Evolutionary conservation across 2,113 vertebrate genomes (phyloP), one percentile per base, ranked within the genome.

Genomic region (Rhadina sibilatrix): DNA sequence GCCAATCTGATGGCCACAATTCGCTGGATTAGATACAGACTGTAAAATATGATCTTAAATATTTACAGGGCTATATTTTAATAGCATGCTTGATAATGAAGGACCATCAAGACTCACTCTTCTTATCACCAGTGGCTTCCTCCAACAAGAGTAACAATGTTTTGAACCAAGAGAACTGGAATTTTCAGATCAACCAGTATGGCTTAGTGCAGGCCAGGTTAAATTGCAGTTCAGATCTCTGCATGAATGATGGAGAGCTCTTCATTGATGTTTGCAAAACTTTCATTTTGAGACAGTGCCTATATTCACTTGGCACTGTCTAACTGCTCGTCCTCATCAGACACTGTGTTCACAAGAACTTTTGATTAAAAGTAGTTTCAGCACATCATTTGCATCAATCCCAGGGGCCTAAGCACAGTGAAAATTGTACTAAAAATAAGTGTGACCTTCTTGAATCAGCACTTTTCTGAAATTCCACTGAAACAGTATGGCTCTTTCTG

Each of bases 321-420:
- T 82, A 52, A 38, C 47, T 56, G 8, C 42, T 81, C 4, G 2
- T 57, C 84, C 90, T 87, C 75, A 71, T 95, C 77, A 82, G 33
- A 46, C 47, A 17, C 35, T 54, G 33, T 0, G 0, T 70, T 92
- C 77, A 61, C 49, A 87, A 68, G 46, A 57, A 63, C 21, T 90
- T 95, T 64, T 71, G 59, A 76, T 90, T 90, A 90, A 71, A 93
- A 77, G 65, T 63, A 80, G 46, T 78, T 96, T 87, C 54, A 57
- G 65, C 65, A 70, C 76, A 76, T 70, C 25, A 75, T 83, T 90
- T 94, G 33, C 65, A 64, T 77, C 59, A 54, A n/a, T 93, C 90
- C 79, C 71, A 88, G 64, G 68, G 75, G 75, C 50, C 47, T 56
- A 94, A 78, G 60, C 28, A 75, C 27, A 42, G 23, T 50, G 33